phyloP scores from a whole-genome alignment of 2,888 invertebrate genomes.

The Apamea crenata region DNA sequence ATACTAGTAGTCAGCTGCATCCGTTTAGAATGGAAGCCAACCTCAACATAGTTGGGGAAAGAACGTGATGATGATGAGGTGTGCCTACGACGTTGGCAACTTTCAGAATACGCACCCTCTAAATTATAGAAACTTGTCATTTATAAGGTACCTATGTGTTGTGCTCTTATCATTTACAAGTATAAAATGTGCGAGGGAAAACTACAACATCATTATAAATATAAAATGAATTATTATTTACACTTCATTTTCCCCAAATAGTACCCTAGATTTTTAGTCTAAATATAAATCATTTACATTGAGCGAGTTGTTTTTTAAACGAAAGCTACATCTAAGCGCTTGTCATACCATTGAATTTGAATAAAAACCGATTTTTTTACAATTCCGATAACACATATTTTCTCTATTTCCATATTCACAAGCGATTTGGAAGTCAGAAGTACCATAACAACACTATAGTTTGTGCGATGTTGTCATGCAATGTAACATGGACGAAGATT shows the following conservation, averaged over 20 bases:
- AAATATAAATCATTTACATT: neutral
- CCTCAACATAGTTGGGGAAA: too few relatives aligned
- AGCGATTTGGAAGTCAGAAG: slow-evolving; percentile 24
- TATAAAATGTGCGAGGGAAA: neutral
- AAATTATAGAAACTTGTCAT: neutral
- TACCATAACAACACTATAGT: slow-evolving; percentile 17
- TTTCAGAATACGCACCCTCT: neutral
- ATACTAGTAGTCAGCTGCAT: neutral
- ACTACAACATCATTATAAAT: neutral
- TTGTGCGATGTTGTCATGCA: slow-evolving; percentile 49
- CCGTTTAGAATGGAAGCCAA: neutral
- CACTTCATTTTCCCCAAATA: neutral
- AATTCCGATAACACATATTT: neutral
- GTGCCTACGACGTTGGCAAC: too few relatives aligned
- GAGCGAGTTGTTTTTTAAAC: neutral
- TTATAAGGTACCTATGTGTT: neutral
- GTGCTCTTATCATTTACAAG: neutral
- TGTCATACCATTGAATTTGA: neutral
- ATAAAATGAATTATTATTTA: neutral
- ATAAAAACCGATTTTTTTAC: neutral
- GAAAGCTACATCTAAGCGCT: neutral
- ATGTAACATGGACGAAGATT: slow-evolving; percentile 28
- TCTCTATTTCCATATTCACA: slow-evolving; percentile 3
- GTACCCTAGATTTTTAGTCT: neutral
- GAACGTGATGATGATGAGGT: neutral